Evolutionary conservation across 2,888 invertebrate species (phyloP).

Genomic region (Magallana nippona): DNA sequence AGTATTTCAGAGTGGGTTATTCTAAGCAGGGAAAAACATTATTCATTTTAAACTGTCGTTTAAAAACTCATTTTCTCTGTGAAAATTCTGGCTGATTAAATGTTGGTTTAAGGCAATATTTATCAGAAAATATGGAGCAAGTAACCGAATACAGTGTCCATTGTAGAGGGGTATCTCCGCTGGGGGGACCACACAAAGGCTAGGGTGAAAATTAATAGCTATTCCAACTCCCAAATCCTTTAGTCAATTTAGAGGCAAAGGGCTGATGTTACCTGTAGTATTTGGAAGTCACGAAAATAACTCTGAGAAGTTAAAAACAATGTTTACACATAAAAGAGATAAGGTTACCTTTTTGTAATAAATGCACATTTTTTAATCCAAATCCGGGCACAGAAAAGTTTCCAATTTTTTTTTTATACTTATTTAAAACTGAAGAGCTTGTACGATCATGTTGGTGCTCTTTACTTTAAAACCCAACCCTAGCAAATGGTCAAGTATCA

Average conservation of each 20-base stretch:
- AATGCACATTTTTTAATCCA: constrained; percentile 19
- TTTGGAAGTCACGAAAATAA: constrained; percentile 26
- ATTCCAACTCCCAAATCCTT: constrained; percentile 30
- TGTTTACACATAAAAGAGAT: constrained; percentile 29
- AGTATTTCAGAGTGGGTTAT: too few species aligned
- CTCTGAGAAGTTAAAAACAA: constrained; percentile 23
- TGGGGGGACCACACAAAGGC: constrained; percentile 22
- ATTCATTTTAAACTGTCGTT: neutral
- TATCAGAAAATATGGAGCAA: constrained; percentile 22
- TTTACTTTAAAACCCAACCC: neutral
- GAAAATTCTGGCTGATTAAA: neutral
- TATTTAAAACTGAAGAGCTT: neutral
- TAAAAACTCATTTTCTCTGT: neutral
- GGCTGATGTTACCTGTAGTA: neutral
- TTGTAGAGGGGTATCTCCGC: neutral
- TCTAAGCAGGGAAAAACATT: neutral
- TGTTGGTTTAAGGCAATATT: constrained; percentile 9
- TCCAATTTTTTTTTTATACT: neutral
- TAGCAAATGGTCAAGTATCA: constrained; percentile 36
- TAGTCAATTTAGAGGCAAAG: constrained; percentile 4
- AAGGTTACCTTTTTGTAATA: neutral
- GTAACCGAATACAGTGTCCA: constrained; percentile 12
- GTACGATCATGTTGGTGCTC: neutral
- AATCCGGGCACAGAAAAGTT: neutral
- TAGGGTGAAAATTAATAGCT: constrained; percentile 17